phyloP scores from a whole-genome alignment of 2,113 vertebrate species.

The Sander lucioperca region DNA sequence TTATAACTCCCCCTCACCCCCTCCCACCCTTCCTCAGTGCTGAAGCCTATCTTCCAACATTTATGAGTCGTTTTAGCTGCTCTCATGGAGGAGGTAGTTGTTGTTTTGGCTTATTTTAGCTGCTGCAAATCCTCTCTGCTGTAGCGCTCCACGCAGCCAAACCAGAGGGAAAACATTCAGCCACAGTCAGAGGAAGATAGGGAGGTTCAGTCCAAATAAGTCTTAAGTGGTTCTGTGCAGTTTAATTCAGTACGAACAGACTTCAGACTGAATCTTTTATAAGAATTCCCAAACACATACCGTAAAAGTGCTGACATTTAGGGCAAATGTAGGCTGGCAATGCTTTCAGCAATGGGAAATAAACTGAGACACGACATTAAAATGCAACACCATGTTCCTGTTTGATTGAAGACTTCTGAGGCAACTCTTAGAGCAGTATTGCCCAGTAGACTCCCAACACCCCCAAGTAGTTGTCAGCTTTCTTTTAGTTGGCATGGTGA shows the following conservation, averaged over 20 bases:
- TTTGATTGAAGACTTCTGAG: conserved; percentile 33
- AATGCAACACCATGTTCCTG: conserved; percentile 49
- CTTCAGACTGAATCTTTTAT: conserved; percentile 65
- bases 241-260: conserved; percentile 53
- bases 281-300: conserved; percentile 58
- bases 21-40: conserved; percentile 14
- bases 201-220: conserved; percentile 45
- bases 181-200: conserved; percentile 34
- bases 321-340: conserved; percentile 36
- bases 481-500: no score
- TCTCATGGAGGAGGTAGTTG: conserved; percentile 62
- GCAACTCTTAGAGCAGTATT: conserved; percentile 5
- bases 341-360: conserved; percentile 38
- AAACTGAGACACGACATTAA: conserved; percentile 40
- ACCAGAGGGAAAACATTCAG: conserved; percentile 50
- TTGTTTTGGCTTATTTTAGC: conserved; percentile 76
- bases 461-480: conserved; percentile 1
- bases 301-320: conserved; percentile 55
- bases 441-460: background rate
- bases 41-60: conserved; percentile 68
- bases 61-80: conserved; percentile 69
- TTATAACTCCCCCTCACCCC: conserved; percentile 22
- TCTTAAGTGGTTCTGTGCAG: conserved; percentile 50
- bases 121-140: conserved; percentile 64
- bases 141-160: conserved; percentile 40